Evolutionary conservation across 1,140 invertebrate species (phyloP), one percentile per base, ranked within the genome.

Genomic region (Macrocentrus cingulum): DNA sequence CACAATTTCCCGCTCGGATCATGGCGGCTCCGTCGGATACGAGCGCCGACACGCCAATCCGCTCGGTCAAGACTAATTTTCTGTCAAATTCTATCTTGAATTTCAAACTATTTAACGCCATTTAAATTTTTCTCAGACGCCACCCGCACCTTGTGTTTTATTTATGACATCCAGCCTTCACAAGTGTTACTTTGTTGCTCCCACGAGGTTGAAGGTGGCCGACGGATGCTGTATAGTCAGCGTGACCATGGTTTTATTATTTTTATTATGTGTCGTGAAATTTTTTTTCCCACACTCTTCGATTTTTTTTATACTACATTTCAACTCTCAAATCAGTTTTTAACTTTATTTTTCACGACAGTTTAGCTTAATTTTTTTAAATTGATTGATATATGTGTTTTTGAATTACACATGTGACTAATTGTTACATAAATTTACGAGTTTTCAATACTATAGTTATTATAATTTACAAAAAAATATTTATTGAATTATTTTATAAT

Each of bases 21-120:
- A 71, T 71, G 72, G 70, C 70, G 67, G 29, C 61, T 23, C 46
- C 54, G 48, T 48, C 58, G 59, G 42, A 45, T 13, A n/a, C 22
- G n/a, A 53, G 51, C 25, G 51, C 13, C 2, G 18, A n/a, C n/a
- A 25, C 8, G 13, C 15, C 22, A 44, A 44, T 48, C 29, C 22
- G 9, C 13, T 48, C 9, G 11, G 22, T 48, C 9, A 39, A 34
- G 11, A 48, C 16, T 25, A 11, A 13, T 13, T 11, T 45, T 1
- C 3, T 23, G 19, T 4, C 22, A 23, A 13, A 20, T 19, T 19
- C 19, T 44, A 19, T 23, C 19, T 25, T 1, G 2, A 25, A 25
- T 23, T 48, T 48, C 11, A 25, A n/a, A 6, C 2, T 2, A 48
- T 25, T 15, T 11, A n/a, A 48, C 4, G 42, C 42, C 11, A 29